A percentile compares a stretch with the other conserved stretches of the same genome.
phyloP scores from a whole-genome alignment of 1,140 invertebrate genomes.

The Platyscapa corneri region DNA sequence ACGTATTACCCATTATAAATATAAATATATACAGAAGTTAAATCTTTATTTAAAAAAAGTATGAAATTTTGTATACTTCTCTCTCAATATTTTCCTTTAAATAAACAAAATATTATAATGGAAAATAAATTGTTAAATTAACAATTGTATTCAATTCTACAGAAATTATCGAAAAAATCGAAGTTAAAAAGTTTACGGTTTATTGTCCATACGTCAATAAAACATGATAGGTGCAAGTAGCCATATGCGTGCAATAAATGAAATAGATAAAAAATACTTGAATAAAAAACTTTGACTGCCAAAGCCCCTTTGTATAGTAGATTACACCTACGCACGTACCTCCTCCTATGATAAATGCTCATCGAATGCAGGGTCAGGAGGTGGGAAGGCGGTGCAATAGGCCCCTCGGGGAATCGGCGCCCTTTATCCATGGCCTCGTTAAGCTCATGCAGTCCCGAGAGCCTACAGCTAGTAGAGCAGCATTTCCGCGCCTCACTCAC shows the following conservation, averaged over 20 bases:
- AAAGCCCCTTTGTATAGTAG: background rate
- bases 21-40: no score
- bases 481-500: background rate
- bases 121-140: no score
- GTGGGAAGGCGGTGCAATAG: background rate
- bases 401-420: conserved; percentile 5
- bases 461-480: background rate
- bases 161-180: no score
- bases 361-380: background rate
- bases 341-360: background rate
- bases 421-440: conserved; percentile 20
- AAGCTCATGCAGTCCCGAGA: background rate
- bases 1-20: no score
- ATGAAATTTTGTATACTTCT: no score
- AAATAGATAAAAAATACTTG: background rate
- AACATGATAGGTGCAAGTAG: background rate
- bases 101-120: no score
- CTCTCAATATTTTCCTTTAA: no score
- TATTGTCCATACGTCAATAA: no score
- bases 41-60: no score
- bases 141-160: no score
- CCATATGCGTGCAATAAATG: background rate
- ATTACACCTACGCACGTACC: background rate
- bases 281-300: background rate
- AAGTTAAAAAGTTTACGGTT: no score